These are phyloP conservation scores for Acromyrmex charruanus DNA, from an alignment of 1,140 invertebrate species.

Conservation along the genomic window DNA sequence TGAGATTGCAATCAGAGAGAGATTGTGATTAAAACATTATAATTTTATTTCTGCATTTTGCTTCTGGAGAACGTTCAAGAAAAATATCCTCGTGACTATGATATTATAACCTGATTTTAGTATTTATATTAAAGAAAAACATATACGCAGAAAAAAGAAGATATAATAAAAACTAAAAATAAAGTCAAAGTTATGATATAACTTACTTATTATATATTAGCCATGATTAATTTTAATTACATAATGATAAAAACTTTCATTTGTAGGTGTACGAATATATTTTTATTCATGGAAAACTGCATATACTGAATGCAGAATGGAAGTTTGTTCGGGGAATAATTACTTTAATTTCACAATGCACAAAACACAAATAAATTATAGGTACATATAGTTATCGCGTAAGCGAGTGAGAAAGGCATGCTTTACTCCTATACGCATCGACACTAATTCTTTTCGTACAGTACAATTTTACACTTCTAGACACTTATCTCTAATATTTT, in stretches of 20 bases:
- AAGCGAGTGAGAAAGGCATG: neutral
- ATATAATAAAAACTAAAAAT: too few species aligned
- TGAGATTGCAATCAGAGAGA: neutral
- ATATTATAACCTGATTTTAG: neutral
- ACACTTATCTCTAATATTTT: slow-evolving; percentile 21
- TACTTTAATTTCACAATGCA: slow-evolving; percentile 8
- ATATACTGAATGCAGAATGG: slow-evolving; percentile 27
- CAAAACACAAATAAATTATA: neutral
- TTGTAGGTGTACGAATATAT: neutral
- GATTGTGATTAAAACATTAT: neutral
- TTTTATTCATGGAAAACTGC: slow-evolving; percentile 35
- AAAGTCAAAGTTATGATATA: too few species aligned
- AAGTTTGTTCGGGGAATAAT: neutral
- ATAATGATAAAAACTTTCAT: slow-evolving; percentile 13
- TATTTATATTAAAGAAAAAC: neutral
- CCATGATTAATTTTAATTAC: neutral
- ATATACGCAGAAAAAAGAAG: too few species aligned
- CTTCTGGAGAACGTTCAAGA: neutral
- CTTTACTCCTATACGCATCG: neutral
- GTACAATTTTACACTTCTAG: slow-evolving; percentile 46
- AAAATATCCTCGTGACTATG: neutral
- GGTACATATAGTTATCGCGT: neutral
- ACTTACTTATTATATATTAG: neutral
- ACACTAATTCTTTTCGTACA: neutral
- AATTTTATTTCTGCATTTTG: slow-evolving; percentile 3